Evolutionary conservation across 2,888 invertebrate species (phyloP), one percentile per base, ranked within the genome.

Genomic region (Noctua janthe): DNA sequence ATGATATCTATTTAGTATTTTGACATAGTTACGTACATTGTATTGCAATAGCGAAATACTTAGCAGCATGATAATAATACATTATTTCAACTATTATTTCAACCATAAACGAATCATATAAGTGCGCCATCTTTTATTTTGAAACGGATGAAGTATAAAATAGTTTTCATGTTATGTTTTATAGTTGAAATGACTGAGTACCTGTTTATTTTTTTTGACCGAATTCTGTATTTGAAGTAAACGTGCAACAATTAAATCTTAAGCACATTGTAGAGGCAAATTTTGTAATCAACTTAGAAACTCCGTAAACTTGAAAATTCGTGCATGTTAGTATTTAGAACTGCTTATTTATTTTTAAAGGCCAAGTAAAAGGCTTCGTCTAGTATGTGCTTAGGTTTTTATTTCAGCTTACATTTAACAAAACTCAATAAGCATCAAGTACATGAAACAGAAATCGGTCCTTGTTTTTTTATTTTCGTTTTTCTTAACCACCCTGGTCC

Each of bases 51-150:
- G 90, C 85, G 79, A 83, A 78, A 85, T 90, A 87, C 76, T 87
- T 84, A 88, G 86, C 84, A 86, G 91, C 91, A 91, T 91, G 91
- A 88, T 78, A 82, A 82, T 85, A 81, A 81, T 73, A 39, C 39
- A 39, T 84, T 78, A 75, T 76, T 76, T 80, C 29, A 74, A 82
- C 29, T 67, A 71, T 78, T 74, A 71, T 84, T 84, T 86, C 78
- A 80, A 89, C 88, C 81, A 81, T 88, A 81, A 76, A 84, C 83
- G 23, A 62, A 71, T 71, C 17, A 17, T 43, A 56, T 47, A 59
- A 62, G 2, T 17, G 49, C 15, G 5, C 17, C 13, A 51, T 62
- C 11, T 5, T 0, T 17, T 29, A 6, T 15, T 51, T 15, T 3
- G 23, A n/a, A 56, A 69, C 1, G 1, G 35, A 71, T 29, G 3